These are phyloP conservation scores for Brachionus paranguensis DNA, from an alignment of 1,140 invertebrate species.

Conservation along the genomic window DNA sequence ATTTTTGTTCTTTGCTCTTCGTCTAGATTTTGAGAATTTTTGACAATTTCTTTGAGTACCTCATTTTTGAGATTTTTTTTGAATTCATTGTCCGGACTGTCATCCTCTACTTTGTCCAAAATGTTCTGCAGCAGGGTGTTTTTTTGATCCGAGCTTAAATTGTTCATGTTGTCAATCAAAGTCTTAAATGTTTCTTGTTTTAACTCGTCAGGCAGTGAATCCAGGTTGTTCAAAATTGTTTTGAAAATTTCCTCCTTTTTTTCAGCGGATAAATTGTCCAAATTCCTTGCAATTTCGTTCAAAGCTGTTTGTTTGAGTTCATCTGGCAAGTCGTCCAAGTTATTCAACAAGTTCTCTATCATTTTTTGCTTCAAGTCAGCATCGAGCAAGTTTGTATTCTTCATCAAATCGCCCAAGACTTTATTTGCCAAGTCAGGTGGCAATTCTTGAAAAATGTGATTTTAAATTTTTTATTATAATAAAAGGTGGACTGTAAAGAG, in stretches of 20 bases:
- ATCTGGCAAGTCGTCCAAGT: conserved; percentile 3
- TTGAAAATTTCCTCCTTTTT: conserved; percentile 37
- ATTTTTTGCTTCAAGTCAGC: conserved; percentile 9
- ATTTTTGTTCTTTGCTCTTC: conserved; percentile 14
- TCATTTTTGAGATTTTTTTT: conserved; percentile 18
- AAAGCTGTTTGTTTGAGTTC: conserved; percentile 20
- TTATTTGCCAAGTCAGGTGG: background rate
- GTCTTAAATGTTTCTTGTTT: background rate
- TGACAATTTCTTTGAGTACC: conserved; percentile 24
- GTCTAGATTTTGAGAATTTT: conserved; percentile 37
- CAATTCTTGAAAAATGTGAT: background rate
- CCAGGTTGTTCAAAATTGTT: conserved; percentile 23
- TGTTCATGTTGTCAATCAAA: conserved; percentile 21
- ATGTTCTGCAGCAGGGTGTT: background rate
- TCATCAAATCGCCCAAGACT: conserved; percentile 28
- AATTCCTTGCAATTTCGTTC: background rate
- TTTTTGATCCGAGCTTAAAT: background rate
- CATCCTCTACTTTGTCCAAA: conserved; percentile 7
- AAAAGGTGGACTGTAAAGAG: too few species aligned
- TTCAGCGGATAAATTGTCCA: conserved; percentile 28
- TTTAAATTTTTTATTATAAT: background rate
- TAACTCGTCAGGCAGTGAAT: background rate
- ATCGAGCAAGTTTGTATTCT: background rate
- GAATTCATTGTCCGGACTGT: background rate
- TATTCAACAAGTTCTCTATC: conserved; percentile 25